These are phyloP conservation scores for Cecidostiba fungosa DNA, from an alignment of 2,888 invertebrate species.

Conservation along the genomic window DNA sequence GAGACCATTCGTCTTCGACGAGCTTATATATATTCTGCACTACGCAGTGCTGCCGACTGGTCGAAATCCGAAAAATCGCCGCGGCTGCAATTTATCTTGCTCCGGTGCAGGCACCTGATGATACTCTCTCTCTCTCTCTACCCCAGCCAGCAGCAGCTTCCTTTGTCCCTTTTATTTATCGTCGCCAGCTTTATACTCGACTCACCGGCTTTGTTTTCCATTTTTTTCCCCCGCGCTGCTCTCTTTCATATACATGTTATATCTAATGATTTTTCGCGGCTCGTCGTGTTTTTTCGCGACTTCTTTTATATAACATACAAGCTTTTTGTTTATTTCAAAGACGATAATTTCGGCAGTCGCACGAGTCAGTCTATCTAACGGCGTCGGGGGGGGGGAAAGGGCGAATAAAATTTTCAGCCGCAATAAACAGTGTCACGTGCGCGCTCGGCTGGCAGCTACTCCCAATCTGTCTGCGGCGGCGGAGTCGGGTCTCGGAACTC, in stretches of 20 bases:
- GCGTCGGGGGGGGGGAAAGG: too few species aligned
- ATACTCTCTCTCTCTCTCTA: too few species aligned
- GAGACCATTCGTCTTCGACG: constrained; percentile 27
- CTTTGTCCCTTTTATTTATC: constrained; percentile 43
- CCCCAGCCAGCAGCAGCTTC: too few species aligned
- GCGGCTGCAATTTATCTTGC: constrained; percentile 36
- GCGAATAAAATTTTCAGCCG: constrained; percentile 21
- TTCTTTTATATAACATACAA: too few species aligned
- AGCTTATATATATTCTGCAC: constrained; percentile 18
- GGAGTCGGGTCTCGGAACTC: too few species aligned
- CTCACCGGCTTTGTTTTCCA: constrained; percentile 33
- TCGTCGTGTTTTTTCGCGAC: too few species aligned
- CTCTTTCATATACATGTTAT: too few species aligned
- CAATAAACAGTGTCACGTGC: constrained; percentile 23
- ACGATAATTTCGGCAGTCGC: too few species aligned
- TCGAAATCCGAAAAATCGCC: constrained; percentile 27
- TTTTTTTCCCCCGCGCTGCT: background rate
- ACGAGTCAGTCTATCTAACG: too few species aligned
- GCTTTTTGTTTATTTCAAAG: too few species aligned
- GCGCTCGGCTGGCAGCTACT: background rate
- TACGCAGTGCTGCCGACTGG: background rate
- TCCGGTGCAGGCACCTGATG: constrained; percentile 15
- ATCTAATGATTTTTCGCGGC: too few species aligned
- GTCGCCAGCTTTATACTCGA: background rate
- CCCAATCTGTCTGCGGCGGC: background rate